Base-by-base conservation (phyloP, 2,888 invertebrate species). In the Nemurella pictetii region DNA sequence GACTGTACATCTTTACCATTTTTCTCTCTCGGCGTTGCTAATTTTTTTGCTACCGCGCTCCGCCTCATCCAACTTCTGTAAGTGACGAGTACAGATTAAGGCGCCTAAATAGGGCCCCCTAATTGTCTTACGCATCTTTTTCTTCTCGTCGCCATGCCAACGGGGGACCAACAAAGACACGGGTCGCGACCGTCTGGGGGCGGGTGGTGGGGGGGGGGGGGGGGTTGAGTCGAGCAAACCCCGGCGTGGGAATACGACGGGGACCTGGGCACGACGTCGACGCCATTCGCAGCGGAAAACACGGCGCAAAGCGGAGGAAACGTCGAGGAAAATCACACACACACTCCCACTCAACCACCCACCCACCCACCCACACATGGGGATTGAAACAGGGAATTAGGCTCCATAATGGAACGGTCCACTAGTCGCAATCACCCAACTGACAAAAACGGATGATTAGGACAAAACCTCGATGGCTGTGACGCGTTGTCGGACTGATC, bases 51-150 rank as follows among this genome's bases (percentile, higher is more conserved):
- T 9, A 25, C 35, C 26, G n/a, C 29, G 32, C 32, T 36, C 82
- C 72, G 26, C 82, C 82, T 82, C 55, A 82, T 82, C 29, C 82
- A 28, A 26, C 55, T 72, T 29, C 28, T 82, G 82, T 55, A 82
- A 82, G 82, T 82, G 82, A 82, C 82, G 82, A 72, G 82, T 55
- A 82, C 82, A 82, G 82, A 82, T 82, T 82, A 28, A 27, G 82
- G 26, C 28, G 55, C 55, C 26, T 55, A 82, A 72, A 55, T 35
- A 82, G 55, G 55, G 27, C 36, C 72, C 27, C 82, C 81, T 35
- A 81, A 81, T 81, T 82, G 82, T 82, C 82, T 82, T 81, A 81
- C 36, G 36, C 26, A 75, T 75, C 80, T 35, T 81, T 27, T 28
- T 36, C 82, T 55, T 72, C 55, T 20, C 82, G 82, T 82, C 55